Base-by-base conservation (phyloP, 2,113 vertebrate genomes). In the Varanus komodoensis region DNA sequence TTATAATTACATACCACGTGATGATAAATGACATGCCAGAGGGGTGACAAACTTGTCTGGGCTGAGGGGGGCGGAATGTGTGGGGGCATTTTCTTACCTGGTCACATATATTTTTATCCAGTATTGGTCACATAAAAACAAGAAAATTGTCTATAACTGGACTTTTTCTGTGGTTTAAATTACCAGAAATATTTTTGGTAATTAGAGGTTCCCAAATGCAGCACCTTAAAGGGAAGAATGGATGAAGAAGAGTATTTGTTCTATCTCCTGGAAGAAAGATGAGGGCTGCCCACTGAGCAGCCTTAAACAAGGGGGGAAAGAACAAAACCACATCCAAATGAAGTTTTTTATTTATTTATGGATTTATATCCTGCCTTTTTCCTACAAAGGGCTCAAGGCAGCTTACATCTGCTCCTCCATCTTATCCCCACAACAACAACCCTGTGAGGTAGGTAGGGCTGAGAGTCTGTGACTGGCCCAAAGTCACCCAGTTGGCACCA, bases 11-110 rank as follows among this genome's bases (percentile, higher is more conserved):
- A 82, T 80, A 0, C 0, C 57, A 86, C 89, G 11, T 93, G 95
- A 92, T 97, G 96, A 97, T 92, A 95, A 96, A 94, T 0, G 3
- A 84, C 90, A 91, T 93, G 93, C 87, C 91, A 87, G 85, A 68
- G 82, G 91, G 57, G 78, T 88, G 87, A 92, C 87, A 92, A 93
- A 29, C 52, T 38, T 12, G 3, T 57, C 15, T 75, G 52, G 71
- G 50, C n/a, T 86, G 8, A 8, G 61, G 19, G 29, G 8, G 67
- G 17, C 19, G 21, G 27, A 44, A 7, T 1, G 48, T 12, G 52
- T 4, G 50, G 15, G 52, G 52, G 38, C 17, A 8, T 52, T 75
- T 21, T 15, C 11, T 38, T 32, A 77, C 17, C n/a, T 61, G 71
- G n/a, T 3, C n/a, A 21, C 78, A 88, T 52, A 25, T 69, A n/a